Evolutionary conservation across 30 jellyfish, hydroid and myxozoan genomes (phyloP).

Genomic region (Mastigias papua): DNA sequence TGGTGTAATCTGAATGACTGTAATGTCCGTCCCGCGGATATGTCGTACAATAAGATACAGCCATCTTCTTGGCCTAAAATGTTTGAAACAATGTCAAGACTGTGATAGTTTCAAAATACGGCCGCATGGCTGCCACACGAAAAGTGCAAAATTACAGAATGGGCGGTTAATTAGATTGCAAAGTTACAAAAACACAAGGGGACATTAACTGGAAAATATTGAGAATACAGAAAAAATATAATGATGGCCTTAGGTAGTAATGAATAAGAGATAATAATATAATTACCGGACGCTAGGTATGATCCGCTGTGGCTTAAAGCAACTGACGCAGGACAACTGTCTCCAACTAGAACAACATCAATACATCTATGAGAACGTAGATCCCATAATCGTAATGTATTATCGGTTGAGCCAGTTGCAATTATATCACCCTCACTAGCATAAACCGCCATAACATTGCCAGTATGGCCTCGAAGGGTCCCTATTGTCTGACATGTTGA

Average conservation of each 20-base stretch:
- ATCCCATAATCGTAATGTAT: constrained; percentile 96
- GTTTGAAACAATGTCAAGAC: background rate
- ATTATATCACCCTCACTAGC: constrained; percentile 93
- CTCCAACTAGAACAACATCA: constrained; percentile 96
- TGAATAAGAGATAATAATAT: background rate
- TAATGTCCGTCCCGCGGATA: constrained; percentile 96
- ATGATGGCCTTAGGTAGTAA: too few relatives aligned
- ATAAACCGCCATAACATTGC: constrained; percentile 90
- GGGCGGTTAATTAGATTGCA: too few relatives aligned
- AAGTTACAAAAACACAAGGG: too few relatives aligned
- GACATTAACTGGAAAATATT: too few relatives aligned
- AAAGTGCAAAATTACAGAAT: too few relatives aligned
- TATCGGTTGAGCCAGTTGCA: constrained; percentile 95
- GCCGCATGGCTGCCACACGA: too few relatives aligned
- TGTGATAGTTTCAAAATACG: too few relatives aligned
- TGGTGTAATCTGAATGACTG: constrained; percentile 97
- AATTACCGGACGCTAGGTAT: constrained; percentile 91
- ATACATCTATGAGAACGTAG: constrained; percentile 93
- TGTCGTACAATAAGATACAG: constrained; percentile 90
- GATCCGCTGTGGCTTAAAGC: constrained; percentile 81
- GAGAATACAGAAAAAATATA: too few relatives aligned
- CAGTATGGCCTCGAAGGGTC: constrained; percentile 91
- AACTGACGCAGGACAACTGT: constrained; percentile 94
- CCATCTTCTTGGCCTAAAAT: constrained; percentile 99
- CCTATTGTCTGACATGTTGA: constrained; percentile 86